Conservation (phyloP, 2,113 vertebrate genomes). For the Toxotes jaculatrix region DNA sequence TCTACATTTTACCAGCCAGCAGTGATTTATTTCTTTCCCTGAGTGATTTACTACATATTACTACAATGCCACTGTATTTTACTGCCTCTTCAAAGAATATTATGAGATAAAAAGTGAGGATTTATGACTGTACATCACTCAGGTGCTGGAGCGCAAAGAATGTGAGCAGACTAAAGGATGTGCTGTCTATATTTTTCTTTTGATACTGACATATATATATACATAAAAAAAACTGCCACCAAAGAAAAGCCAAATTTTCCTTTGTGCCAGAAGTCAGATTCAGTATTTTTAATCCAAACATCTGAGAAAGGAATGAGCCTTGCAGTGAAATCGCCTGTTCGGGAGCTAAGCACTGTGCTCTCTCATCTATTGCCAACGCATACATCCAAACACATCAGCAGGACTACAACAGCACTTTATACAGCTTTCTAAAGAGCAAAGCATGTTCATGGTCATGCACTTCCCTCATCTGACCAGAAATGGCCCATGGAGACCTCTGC, state of each 20-base stretch:
- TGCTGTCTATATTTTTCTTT: conserved; percentile 46
- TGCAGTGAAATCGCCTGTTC: conserved; percentile 48
- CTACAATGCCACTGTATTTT: conserved; percentile 27
- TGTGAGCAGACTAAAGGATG: conserved; percentile 42
- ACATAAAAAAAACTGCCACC: conserved; percentile 31
- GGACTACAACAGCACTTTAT: conserved; percentile 32
- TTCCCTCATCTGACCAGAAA: conserved; percentile 24
- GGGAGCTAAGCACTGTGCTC: conserved; percentile 37
- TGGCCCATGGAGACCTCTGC: conserved; percentile 11
- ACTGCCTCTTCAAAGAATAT: conserved; percentile 47
- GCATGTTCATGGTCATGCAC: conserved; percentile 38
- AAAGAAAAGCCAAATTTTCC: conserved; percentile 48
- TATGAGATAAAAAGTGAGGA: conserved; percentile 39
- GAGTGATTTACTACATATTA: conserved; percentile 26
- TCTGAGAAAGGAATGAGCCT: conserved; percentile 72
- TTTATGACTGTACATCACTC: conserved; percentile 48
- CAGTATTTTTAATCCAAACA: conserved; percentile 73
- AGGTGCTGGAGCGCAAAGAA: conserved; percentile 42
- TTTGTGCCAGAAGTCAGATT: conserved; percentile 60
- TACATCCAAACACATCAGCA: conserved; percentile 40
- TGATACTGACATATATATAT: conserved; percentile 34
- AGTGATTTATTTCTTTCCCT: conserved; percentile 10
- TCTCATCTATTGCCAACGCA: conserved; percentile 67
- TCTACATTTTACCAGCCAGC: conserved; percentile 12
- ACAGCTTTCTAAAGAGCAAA: conserved; percentile 32